phyloP scores from a whole-genome alignment of 2,113 vertebrate species.

The Morone saxatilis region DNA sequence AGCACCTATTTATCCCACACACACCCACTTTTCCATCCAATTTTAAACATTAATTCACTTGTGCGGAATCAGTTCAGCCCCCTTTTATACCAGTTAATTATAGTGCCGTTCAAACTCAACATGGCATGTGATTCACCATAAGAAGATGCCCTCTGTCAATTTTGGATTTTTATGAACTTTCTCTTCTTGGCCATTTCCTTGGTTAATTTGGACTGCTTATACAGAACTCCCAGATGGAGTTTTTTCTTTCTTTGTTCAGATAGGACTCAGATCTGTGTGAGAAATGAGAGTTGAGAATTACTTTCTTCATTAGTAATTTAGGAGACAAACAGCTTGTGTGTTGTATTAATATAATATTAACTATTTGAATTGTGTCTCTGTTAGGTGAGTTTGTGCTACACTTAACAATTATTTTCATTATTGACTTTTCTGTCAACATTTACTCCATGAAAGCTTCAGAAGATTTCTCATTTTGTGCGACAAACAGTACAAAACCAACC shows the following conservation, averaged over 20 bases:
- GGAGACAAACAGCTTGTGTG: neutral
- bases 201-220: neutral
- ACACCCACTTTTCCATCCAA: neutral
- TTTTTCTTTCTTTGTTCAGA: neutral
- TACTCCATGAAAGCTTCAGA: no score
- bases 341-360: neutral
- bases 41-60: constrained; percentile 7
- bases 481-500: neutral
- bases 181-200: neutral
- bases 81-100: constrained; percentile 6
- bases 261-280: neutral
- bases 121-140: neutral
- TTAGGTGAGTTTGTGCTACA: neutral
- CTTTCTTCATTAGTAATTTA: no score
- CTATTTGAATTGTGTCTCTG: neutral
- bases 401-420: neutral
- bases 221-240: neutral
- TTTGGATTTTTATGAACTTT: neutral
- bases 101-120: neutral
- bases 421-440: neutral
- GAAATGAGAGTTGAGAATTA: neutral
- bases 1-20: neutral
- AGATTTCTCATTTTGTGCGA: neutral
- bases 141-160: neutral
- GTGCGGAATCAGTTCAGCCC: neutral